Conservation (phyloP, 1,140 invertebrate genomes). For the Homarus americanus region DNA sequence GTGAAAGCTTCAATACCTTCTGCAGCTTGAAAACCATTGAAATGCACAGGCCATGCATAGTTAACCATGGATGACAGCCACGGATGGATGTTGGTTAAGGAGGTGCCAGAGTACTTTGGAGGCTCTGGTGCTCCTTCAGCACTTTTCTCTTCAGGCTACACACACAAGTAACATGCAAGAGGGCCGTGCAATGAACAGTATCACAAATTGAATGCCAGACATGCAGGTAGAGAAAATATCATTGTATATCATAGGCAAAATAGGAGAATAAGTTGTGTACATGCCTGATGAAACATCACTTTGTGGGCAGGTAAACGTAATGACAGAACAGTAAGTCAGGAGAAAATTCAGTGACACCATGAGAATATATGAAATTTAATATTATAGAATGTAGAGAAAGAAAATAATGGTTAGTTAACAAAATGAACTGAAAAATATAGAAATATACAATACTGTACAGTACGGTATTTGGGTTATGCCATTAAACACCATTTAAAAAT, state of each 20-base stretch:
- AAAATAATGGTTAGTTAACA: neutral
- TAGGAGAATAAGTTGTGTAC: neutral
- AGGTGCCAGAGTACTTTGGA: constrained; percentile 72
- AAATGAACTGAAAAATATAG: no score
- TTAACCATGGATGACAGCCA: constrained; percentile 99
- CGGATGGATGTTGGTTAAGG: constrained; percentile 87
- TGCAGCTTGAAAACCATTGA: constrained; percentile 97
- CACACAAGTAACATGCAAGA: neutral
- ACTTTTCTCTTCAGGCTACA: constrained; percentile 11
- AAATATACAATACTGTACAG: no score
- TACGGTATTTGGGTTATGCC: no score
- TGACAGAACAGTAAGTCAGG: no score
- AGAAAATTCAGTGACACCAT: no score
- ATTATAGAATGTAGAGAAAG: neutral
- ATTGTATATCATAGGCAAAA: neutral
- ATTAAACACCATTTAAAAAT: no score
- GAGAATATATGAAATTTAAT: neutral
- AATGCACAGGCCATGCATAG: constrained; percentile 99
- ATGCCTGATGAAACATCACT: neutral
- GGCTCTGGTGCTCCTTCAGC: constrained; percentile 58
- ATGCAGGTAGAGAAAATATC: neutral
- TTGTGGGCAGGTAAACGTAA: no score
- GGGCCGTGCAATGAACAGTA: neutral
- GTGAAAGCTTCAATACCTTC: constrained; percentile 84
- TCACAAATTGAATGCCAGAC: neutral